Percentiles rank a stretch among this genome's conserved stretches.
phyloP scores from a whole-genome alignment of 2,113 vertebrate species.

The Mus musculus region DNA sequence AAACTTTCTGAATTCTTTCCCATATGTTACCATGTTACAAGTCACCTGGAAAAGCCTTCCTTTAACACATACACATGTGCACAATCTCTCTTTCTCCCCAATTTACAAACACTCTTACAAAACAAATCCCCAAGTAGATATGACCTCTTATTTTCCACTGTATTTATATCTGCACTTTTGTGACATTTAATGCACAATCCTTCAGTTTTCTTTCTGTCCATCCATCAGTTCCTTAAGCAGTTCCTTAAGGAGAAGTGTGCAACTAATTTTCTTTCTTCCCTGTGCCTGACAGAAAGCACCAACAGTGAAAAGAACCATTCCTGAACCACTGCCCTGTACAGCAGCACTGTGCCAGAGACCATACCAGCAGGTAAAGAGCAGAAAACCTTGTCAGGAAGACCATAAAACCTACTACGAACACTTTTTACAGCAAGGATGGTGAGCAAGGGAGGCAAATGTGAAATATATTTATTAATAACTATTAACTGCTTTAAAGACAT shows the following conservation, averaged over 20 bases:
- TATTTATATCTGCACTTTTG: not conserved
- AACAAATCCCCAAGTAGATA: not conserved
- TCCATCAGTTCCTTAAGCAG: not conserved
- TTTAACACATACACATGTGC: too few species aligned
- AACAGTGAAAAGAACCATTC: not conserved
- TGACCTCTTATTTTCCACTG: not conserved
- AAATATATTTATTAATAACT: constrained; percentile 60
- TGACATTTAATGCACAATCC: not conserved
- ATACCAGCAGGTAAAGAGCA: constrained; percentile 5
- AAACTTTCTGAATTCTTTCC: not conserved
- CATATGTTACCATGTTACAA: too few species aligned
- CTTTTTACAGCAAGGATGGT: constrained; percentile 69
- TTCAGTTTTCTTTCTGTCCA: not conserved
- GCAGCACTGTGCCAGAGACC: not conserved
- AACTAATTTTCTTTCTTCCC: not conserved
- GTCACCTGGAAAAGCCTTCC: not conserved
- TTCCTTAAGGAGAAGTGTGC: not conserved
- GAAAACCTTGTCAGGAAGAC: constrained; percentile 31
- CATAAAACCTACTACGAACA: not conserved
- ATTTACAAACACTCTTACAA: not conserved
- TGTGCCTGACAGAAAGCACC: not conserved
- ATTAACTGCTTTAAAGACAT: constrained; percentile 62
- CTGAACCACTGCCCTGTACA: not conserved
- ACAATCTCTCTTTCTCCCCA: not conserved
- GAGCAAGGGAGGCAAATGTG: constrained; percentile 64